Percentiles rank a stretch among this genome's conserved stretches.
Conservation (phyloP, 2,113 vertebrate species). For the Butorides virescens region DNA sequence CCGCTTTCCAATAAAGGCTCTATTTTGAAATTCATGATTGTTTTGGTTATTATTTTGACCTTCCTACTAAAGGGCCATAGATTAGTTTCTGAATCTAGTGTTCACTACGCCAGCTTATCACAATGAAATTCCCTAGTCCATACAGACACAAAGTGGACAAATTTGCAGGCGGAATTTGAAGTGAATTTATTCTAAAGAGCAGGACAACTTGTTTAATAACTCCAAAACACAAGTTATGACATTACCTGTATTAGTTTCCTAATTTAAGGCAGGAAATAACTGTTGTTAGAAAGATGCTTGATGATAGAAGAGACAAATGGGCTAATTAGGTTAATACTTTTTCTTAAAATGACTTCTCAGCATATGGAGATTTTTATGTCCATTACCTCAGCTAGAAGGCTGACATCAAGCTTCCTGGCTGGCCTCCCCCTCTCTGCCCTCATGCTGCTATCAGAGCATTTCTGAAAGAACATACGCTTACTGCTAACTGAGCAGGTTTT, state of each 20-base stretch:
- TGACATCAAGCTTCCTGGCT: constrained; percentile 36
- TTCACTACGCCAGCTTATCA: fast-evolving
- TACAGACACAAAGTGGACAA: not conserved
- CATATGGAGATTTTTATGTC: not conserved
- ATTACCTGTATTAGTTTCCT: not conserved
- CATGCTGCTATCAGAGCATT: not conserved
- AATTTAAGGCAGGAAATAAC: not conserved
- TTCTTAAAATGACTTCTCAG: not conserved
- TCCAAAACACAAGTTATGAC: not conserved
- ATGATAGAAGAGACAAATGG: constrained; percentile 7
- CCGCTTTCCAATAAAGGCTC: not conserved
- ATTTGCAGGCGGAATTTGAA: not conserved
- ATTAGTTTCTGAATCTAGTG: not conserved
- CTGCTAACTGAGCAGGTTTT: not conserved
- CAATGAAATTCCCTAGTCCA: not conserved
- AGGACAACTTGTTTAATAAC: not conserved
- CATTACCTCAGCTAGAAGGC: constrained; percentile 38
- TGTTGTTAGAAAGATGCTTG: not conserved
- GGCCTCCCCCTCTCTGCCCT: not conserved
- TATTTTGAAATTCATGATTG: not conserved
- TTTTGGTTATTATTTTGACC: not conserved
- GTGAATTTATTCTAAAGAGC: not conserved
- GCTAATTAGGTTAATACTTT: not conserved
- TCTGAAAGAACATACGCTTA: not conserved
- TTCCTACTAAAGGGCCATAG: not conserved